Evolutionary conservation across 2,797 vertebrate species (phyloP).

Genomic region (Pachyuromys duprasi): DNA sequence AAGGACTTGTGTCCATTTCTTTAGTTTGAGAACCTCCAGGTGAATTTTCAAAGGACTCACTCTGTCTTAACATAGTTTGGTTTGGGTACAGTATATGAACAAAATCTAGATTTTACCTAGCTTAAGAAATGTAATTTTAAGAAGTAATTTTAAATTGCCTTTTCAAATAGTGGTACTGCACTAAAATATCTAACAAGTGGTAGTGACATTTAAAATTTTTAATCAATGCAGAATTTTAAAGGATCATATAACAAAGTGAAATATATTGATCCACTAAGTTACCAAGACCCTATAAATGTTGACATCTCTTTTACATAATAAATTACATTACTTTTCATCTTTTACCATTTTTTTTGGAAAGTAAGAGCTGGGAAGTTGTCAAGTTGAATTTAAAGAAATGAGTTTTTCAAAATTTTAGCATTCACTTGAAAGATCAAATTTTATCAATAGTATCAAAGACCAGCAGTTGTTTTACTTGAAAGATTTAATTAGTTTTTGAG

Average conservation of each 20-base stretch:
- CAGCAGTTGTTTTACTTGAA: slow-evolving; percentile 37
- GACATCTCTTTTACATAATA: slow-evolving; percentile 29
- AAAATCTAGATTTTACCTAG: slow-evolving; percentile 44
- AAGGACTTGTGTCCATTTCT: neutral
- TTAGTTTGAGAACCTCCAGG: neutral
- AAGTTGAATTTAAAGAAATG: slow-evolving; percentile 15
- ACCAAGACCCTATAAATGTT: slow-evolving; percentile 26
- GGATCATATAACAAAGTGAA: neutral
- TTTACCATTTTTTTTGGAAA: slow-evolving; percentile 34
- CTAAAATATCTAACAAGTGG: neutral
- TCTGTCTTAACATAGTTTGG: neutral
- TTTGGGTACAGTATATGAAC: slow-evolving; percentile 15
- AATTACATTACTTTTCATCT: slow-evolving; percentile 21
- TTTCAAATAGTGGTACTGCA: slow-evolving; percentile 27
- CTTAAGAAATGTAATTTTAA: slow-evolving; percentile 40
- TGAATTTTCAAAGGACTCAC: neutral
- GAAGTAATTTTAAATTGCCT: slow-evolving; percentile 18
- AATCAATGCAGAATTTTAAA: neutral
- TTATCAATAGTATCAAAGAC: slow-evolving; percentile 18
- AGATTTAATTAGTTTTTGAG: slow-evolving; percentile 32
- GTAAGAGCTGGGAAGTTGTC: neutral
- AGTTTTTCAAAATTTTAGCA: slow-evolving; percentile 21
- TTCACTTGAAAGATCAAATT: slow-evolving; percentile 11
- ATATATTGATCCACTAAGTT: slow-evolving; percentile 27
- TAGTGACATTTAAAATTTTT: slow-evolving; percentile 1